Evolutionary conservation across 2,113 vertebrate genomes (phyloP), one percentile per base, ranked within the genome.

Genomic region (Prunella himalayana): DNA sequence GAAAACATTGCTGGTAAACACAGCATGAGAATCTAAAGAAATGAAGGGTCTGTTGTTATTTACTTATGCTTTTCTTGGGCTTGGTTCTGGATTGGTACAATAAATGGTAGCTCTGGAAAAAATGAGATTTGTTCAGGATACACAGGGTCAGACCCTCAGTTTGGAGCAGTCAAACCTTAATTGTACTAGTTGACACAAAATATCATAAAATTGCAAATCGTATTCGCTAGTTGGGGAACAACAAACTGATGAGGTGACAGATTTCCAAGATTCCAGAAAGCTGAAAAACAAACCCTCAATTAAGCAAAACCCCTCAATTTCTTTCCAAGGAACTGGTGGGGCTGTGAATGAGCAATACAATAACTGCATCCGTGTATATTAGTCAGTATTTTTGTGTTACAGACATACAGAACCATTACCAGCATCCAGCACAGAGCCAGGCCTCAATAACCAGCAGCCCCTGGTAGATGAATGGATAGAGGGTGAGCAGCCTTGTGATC

Each of bases 151-250:
- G 35, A 70, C 3, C 2, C 22, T 61, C 17, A 16, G 25, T 22
- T 49, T 56, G 25, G 27, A 88, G 42, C 17, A 72, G 11, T 3
- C 45, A 90, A 64, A 47, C 3, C 7, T 63, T 50, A 59, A 78
- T 9, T 24, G 5, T 25, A 59, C 11, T 66, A 27, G 6, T 8
- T 89, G 47, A 45, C 88, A 77, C 2, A 60, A 73, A 94, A 88
- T 49, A 83, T 27, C 41, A 73, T 30, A 61, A 65, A 88, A 68
- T 15, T 77, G 13, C 11, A 91, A 78, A 63, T 7, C 5, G 6
- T 17, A 27, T 24, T 54, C 0, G 0, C 42, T 59, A 15, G 8
- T 25, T 66, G 23, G 6, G 13, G 7, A 60, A 69, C 6, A 88
- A 33, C 5, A 65, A 69, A 33, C 7, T 24, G 9, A 51, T 45